phyloP scores from a whole-genome alignment of 2,797 vertebrate genomes.

The Lepilemur septentrionalis region DNA sequence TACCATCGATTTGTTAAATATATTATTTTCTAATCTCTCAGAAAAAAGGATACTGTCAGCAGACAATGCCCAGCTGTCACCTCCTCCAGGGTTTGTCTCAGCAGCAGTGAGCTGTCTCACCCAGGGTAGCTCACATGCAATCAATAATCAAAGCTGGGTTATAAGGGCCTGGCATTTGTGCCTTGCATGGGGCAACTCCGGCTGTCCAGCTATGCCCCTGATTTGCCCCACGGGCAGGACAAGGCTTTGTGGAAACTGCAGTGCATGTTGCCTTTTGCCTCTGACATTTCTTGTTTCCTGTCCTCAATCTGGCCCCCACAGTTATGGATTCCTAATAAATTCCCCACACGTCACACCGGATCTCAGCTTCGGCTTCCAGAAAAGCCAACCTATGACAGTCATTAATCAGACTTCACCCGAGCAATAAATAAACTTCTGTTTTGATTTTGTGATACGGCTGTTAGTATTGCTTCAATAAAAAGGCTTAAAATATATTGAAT shows the following conservation, averaged over 20 bases:
- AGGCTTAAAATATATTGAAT: not conserved
- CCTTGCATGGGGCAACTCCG: not conserved
- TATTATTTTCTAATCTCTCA: not conserved
- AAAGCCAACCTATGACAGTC: too few species aligned
- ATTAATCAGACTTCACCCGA: not conserved
- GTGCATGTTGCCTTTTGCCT: not conserved
- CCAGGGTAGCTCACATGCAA: fast-evolving
- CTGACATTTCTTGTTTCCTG: not conserved
- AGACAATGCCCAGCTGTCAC: too few species aligned
- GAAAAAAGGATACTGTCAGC: not conserved
- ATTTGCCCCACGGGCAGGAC: fast-evolving
- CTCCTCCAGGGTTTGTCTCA: not conserved
- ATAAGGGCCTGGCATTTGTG: not conserved
- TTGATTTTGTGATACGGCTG: not conserved
- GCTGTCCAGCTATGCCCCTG: not conserved
- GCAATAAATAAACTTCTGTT: not conserved
- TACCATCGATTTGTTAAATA: too few species aligned
- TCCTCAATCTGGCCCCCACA: too few species aligned
- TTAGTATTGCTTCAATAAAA: not conserved
- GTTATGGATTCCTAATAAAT: not conserved
- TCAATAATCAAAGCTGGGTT: not conserved
- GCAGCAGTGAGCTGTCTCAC: not conserved
- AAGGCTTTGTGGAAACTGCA: not conserved
- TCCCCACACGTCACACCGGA: fast-evolving
- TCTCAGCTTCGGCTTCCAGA: not conserved